phyloP scores from a whole-genome alignment of 2,113 vertebrate species.

The Morone saxatilis region DNA sequence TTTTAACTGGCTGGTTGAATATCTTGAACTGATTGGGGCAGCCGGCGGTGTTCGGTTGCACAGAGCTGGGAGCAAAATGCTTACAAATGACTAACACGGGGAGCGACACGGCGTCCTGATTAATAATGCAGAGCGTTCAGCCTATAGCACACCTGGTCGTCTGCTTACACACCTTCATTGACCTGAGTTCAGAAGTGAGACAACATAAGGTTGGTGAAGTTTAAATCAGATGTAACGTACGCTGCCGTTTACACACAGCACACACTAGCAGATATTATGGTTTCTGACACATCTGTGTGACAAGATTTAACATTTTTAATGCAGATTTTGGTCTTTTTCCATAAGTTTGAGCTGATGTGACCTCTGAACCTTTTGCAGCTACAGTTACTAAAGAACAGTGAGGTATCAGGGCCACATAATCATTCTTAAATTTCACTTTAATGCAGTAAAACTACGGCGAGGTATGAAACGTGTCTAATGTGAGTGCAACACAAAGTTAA shows the following conservation, averaged over 20 bases:
- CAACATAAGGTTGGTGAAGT: background rate
- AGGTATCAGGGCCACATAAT: background rate
- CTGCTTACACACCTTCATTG: conserved; percentile 20
- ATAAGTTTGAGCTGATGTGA: background rate
- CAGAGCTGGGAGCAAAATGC: conserved; percentile 69
- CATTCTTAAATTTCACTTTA: background rate
- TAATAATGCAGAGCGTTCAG: conserved; percentile 72
- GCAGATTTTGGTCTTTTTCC: background rate
- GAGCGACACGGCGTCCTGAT: conserved; percentile 61
- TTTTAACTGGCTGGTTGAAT: conserved; percentile 36
- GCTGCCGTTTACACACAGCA: background rate
- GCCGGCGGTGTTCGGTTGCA: conserved; percentile 71
- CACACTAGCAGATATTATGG: no score
- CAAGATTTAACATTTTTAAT: background rate
- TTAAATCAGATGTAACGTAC: background rate
- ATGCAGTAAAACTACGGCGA: background rate
- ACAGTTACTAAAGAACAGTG: background rate
- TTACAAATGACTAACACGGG: conserved; percentile 75
- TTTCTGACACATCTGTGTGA: background rate
- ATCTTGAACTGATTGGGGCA: conserved; percentile 40
- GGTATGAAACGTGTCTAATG: background rate
- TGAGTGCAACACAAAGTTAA: background rate
- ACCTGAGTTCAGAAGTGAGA: background rate
- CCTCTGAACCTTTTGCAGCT: background rate
- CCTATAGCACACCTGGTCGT: conserved; percentile 68